Conservation (phyloP, 2,888 invertebrate species). For the Yponomeuta plumbellus region DNA sequence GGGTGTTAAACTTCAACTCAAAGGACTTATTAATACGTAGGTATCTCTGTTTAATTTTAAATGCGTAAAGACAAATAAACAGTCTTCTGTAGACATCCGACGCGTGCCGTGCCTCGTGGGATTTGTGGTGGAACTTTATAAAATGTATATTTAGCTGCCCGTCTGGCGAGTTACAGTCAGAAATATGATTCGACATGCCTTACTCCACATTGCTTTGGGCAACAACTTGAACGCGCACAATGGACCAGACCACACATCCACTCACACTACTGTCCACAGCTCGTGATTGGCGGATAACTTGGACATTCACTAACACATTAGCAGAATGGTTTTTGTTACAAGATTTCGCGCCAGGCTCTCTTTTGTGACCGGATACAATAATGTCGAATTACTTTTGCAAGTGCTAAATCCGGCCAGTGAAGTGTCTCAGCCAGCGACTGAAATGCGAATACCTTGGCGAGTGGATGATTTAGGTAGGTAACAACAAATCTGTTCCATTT, state of each 20-base stretch:
- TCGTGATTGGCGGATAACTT: conserved; percentile 47
- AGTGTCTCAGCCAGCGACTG: conserved; percentile 11
- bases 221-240: conserved; percentile 32
- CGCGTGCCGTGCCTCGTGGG: conserved; percentile 11
- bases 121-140: conserved; percentile 9
- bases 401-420: background rate
- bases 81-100: background rate
- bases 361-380: conserved; percentile 35
- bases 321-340: conserved; percentile 47
- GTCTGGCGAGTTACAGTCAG: conserved; percentile 29
- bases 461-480: conserved; percentile 12
- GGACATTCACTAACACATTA: conserved; percentile 39
- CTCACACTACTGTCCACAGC: conserved; percentile 29
- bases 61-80: background rate
- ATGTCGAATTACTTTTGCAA: conserved; percentile 15
- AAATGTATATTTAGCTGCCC: conserved; percentile 19
- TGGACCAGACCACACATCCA: conserved; percentile 31
- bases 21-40: background rate
- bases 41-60: background rate
- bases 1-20: background rate
- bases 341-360: conserved; percentile 52
- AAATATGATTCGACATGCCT: conserved; percentile 37
- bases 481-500: too few relatives aligned
- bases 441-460: conserved; percentile 3
- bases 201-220: conserved; percentile 10